Evolutionary conservation across 2,113 vertebrate species (phyloP).

Genomic region (Nannobrachium achirus): DNA sequence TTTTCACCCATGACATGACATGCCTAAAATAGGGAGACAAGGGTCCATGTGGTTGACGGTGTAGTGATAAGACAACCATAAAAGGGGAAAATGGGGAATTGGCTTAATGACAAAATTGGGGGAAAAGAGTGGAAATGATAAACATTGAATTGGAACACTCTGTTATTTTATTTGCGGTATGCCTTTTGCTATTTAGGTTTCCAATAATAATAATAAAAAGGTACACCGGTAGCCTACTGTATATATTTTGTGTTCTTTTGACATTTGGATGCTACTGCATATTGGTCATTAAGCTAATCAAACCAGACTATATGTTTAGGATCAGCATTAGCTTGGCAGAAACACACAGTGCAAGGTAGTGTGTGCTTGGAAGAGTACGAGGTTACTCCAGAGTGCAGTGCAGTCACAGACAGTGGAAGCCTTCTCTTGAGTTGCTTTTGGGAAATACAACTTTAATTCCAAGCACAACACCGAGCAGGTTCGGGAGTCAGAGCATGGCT

Average conservation of each 20-base stretch:
- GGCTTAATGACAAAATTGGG: too few species aligned
- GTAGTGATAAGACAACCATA: too few species aligned
- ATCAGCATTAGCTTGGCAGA: constrained; percentile 47
- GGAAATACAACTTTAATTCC: constrained; percentile 56
- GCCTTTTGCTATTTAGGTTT: too few species aligned
- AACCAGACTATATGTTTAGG: constrained; percentile 14
- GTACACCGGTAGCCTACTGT: too few species aligned
- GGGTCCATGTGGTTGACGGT: too few species aligned
- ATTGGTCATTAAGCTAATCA: constrained; percentile 7
- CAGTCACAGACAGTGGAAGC: constrained; percentile 57
- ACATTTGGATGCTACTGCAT: not conserved
- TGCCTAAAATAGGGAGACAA: too few species aligned
- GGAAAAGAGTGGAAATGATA: too few species aligned
- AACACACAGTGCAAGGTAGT: constrained; percentile 58
- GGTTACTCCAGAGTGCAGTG: constrained; percentile 47
- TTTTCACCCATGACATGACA: too few species aligned
- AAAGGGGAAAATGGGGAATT: too few species aligned
- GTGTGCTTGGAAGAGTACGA: constrained; percentile 51
- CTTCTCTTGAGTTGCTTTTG: constrained; percentile 54
- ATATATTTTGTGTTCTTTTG: not conserved
- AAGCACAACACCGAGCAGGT: constrained; percentile 67
- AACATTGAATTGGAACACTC: too few species aligned
- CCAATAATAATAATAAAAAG: too few species aligned
- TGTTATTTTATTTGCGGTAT: too few species aligned
- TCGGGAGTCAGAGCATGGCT: constrained; percentile 52